Percentiles rank a stretch among this genome's conserved stretches.
Evolutionary conservation across 2,113 vertebrate genomes (phyloP).

Genomic region (Scomber colias): DNA sequence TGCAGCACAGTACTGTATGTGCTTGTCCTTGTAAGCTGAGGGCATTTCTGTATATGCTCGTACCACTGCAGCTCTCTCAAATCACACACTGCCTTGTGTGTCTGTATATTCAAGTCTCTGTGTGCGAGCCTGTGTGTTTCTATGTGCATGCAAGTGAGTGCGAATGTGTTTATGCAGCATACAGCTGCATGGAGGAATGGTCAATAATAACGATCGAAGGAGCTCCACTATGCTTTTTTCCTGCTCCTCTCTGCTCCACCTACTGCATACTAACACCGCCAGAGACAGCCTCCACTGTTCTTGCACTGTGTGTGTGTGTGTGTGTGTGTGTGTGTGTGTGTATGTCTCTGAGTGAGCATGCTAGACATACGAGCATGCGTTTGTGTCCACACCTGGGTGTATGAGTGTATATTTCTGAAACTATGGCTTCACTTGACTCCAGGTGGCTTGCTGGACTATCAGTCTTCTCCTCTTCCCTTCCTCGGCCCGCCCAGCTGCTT

Average conservation of each 20-base stretch:
- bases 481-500: constrained; percentile 73
- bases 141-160: constrained; percentile 24
- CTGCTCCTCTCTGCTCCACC: constrained; percentile 66
- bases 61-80: constrained; percentile 48
- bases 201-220: constrained; percentile 82
- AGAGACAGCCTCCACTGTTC: constrained; percentile 65
- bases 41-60: constrained; percentile 35
- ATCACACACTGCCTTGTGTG: constrained; percentile 33
- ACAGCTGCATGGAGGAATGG: constrained; percentile 58
- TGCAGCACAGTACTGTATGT: constrained; percentile 10
- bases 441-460: constrained; percentile 66
- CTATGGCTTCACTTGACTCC: constrained; percentile 57
- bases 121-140: constrained; percentile 20
- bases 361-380: constrained; percentile 23
- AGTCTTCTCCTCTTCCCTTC: constrained; percentile 52
- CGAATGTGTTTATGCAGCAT: constrained; percentile 66
- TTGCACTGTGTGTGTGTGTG: constrained; percentile 9
- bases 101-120: constrained; percentile 47
- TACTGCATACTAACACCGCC: constrained; percentile 79
- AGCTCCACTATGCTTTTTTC: constrained; percentile 66
- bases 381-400: constrained; percentile 59
- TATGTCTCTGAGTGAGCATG: constrained; percentile 2
- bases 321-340: constrained; percentile 14
- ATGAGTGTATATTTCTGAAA: constrained; percentile 59
- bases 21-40: constrained; percentile 58